Evolutionary conservation across 2,888 invertebrate species (phyloP).

Genomic region (Caenorhabditis sp.): DNA sequence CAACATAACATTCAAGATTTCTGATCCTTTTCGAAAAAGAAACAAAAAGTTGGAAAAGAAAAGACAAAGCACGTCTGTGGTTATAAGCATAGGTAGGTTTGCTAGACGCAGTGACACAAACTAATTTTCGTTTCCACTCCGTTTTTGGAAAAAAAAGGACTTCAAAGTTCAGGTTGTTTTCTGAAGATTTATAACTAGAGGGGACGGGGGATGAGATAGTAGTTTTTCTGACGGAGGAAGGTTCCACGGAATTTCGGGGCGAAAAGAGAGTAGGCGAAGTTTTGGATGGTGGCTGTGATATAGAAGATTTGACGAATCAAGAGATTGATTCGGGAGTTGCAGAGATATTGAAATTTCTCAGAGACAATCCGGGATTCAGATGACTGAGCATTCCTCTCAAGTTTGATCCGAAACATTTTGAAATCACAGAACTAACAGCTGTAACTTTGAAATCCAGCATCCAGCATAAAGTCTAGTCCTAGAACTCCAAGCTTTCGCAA

Average conservation of each 20-base stretch:
- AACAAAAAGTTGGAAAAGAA: constrained; percentile 30
- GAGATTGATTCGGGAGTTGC: no score
- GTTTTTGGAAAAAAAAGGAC: background rate
- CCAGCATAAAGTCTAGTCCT: no score
- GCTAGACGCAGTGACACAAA: constrained; percentile 33
- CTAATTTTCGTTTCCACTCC: constrained; percentile 20
- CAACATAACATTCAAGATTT: background rate
- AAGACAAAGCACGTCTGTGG: constrained; percentile 6
- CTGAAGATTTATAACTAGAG: background rate
- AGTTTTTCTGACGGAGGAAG: background rate
- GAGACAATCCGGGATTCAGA: no score
- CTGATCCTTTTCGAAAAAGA: constrained; percentile 12
- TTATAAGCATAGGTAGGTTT: constrained; percentile 9
- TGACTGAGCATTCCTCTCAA: no score
- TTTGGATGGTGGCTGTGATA: no score
- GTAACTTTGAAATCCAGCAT: no score
- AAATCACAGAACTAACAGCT: no score
- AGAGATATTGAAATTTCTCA: no score
- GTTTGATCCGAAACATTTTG: no score
- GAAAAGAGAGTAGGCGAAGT: background rate
- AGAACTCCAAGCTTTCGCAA: background rate
- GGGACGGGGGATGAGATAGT: background rate
- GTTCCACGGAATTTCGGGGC: background rate
- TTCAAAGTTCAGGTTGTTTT: constrained; percentile 42
- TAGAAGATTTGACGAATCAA: no score